These are phyloP conservation scores for Ennomos quercinarius DNA, from an alignment of 2,888 invertebrate species.

Conservation along the genomic window DNA sequence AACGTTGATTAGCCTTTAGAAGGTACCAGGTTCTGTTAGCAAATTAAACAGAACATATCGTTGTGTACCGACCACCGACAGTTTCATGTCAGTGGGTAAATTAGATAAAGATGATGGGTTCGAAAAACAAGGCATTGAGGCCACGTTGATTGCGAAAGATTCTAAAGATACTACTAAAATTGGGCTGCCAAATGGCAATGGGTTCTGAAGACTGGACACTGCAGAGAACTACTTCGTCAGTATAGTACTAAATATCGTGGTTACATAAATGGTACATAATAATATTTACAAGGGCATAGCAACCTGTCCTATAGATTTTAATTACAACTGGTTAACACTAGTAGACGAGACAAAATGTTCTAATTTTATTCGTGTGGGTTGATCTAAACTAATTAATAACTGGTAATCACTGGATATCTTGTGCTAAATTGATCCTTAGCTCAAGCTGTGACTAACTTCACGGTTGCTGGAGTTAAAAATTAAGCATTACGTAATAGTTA, in stretches of 20 bases:
- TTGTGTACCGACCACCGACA: constrained; percentile 52
- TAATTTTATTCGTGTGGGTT: neutral
- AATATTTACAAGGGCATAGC: constrained; percentile 57
- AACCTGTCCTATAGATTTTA: constrained; percentile 60
- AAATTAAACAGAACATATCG: constrained; percentile 61
- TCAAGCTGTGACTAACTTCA: neutral
- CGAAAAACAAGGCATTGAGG: constrained; percentile 59
- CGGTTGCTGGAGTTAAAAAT: neutral
- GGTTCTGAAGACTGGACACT: constrained; percentile 45
- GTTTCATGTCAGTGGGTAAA: constrained; percentile 70
- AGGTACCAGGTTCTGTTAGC: constrained; percentile 42
- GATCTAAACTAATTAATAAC: constrained; percentile 9
- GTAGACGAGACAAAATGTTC: neutral
- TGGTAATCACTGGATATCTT: constrained; percentile 7
- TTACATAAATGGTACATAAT: constrained; percentile 59
- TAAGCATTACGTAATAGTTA: constrained; percentile 11
- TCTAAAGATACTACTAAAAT: constrained; percentile 34
- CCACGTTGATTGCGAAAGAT: constrained; percentile 46
- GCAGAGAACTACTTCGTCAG: constrained; percentile 68
- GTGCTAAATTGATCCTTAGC: constrained; percentile 9
- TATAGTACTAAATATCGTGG: constrained; percentile 58
- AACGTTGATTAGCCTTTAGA: constrained; percentile 48
- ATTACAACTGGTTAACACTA: constrained; percentile 49
- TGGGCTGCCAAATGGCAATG: constrained; percentile 31
- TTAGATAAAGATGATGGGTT: constrained; percentile 64